Evolutionary conservation across 2,888 invertebrate species (phyloP), one percentile per base, ranked within the genome.

Genomic region (Azorinus chamasolen): DNA sequence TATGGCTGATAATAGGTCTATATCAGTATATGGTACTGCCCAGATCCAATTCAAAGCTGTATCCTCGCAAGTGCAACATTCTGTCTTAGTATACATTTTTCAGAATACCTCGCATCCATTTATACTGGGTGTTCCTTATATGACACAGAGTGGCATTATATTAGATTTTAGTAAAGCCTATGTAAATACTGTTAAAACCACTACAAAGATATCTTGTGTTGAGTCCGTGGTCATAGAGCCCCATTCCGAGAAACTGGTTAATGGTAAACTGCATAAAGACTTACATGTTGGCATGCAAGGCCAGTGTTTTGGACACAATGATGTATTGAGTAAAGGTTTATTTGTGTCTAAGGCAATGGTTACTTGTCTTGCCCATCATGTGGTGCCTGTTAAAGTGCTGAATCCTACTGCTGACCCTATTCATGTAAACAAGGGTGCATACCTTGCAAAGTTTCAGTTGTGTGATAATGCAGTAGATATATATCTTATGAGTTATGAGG

Each of bases 351-450:
- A 63, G 27, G 43, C 57, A 20, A n/a, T 74, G 16, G 61, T 74
- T 6, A 68, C 68, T 39, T 68, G 74, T 43, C n/a, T 43, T 8
- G 50, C 43, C 14, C 62, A 74, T 46, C 45, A 58, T 41, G 22
- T 41, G 18, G 54, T 79, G 4, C 53, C 55, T 20, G 55, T 79
- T n/a, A 69, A 62, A 55, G 20, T 73, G 14, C 41, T 69, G 25
- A 78, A 70, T 27, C 70, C 73, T 37, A 39, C 53, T 37, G 73
- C 72, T 53, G 72, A 72, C 1, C 48, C 24, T 45, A 50, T 77
- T 37, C 39, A 64, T 43, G 46, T 72, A 22, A 57, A 51, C 4
- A 65, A 58, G 20, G 72, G 72, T 3, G 24, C 58, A 22, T 25
- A 54, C 22, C 37, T 72, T 6, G 46, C 50, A n/a, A 54, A 20